phyloP scores from a whole-genome alignment of 2,113 vertebrate genomes.

The Theristicus caerulescens region DNA sequence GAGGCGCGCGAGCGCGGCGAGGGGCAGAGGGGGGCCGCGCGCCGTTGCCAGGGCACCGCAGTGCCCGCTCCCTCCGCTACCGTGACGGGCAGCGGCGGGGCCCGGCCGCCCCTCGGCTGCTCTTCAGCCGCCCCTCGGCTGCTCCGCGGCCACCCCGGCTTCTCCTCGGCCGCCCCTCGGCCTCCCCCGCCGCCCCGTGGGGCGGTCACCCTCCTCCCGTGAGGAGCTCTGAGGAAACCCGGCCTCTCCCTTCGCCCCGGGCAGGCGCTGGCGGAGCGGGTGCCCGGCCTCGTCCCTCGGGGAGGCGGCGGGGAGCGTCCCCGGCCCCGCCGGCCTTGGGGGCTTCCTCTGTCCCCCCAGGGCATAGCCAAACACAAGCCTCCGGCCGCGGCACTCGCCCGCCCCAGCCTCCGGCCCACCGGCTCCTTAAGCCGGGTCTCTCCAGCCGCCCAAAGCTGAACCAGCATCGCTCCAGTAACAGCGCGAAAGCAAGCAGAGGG shows the following conservation, averaged over 20 bases:
- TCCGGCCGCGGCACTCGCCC: too few species aligned
- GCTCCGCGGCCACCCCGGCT: too few species aligned
- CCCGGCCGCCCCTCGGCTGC: too few species aligned
- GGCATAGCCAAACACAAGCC: not conserved
- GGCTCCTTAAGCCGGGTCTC: not conserved
- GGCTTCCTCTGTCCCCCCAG: not conserved
- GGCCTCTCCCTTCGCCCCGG: not conserved
- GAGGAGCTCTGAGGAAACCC: too few species aligned
- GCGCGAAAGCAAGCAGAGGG: not conserved
- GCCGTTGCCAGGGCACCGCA: not conserved
- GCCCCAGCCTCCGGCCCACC: not conserved
- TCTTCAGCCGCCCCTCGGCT: too few species aligned
- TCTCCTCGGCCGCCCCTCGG: too few species aligned
- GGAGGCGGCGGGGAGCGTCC: not conserved
- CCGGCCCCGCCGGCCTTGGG: not conserved
- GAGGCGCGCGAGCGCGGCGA: not conserved
- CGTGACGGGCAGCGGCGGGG: not conserved
- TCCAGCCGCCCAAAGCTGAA: not conserved
- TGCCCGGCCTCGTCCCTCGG: accelerated
- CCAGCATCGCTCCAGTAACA: accelerated
- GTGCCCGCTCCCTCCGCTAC: too few species aligned
- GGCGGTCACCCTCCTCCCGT: not conserved
- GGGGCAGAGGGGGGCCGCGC: not conserved
- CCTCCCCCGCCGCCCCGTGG: too few species aligned
- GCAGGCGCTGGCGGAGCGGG: not conserved